Conservation (phyloP, 2,888 invertebrate species). For the Sepiola atlantica region DNA sequence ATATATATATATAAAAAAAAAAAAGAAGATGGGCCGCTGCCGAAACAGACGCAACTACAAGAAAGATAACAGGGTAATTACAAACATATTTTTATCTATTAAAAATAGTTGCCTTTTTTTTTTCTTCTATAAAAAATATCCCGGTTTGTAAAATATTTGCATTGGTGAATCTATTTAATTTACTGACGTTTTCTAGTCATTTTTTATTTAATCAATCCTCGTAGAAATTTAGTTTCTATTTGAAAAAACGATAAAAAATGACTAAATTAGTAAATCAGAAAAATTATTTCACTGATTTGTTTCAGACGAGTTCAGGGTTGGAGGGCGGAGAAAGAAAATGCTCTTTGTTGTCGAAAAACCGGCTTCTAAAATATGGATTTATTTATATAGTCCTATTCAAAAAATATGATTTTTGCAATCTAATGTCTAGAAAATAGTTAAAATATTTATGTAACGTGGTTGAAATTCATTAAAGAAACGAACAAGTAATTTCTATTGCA, state of each 20-base stretch:
- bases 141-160: not conserved
- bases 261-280: not conserved
- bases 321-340: not conserved
- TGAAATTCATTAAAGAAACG: not conserved
- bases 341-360: not conserved
- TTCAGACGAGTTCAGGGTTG: not conserved
- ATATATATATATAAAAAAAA: too few relatives aligned
- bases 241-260: too few relatives aligned
- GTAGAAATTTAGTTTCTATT: not conserved
- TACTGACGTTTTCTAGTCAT: not conserved
- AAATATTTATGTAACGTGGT: not conserved
- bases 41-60: conserved; percentile 33
- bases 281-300: not conserved
- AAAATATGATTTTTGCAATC: not conserved
- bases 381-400: not conserved
- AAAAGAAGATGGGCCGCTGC: conserved; percentile 43
- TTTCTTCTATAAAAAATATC: not conserved
- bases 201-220: not conserved
- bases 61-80: conserved; percentile 12
- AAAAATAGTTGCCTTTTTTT: not conserved
- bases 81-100: not conserved
- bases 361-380: not conserved
- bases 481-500: not conserved
- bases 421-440: not conserved
- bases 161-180: not conserved